Evolutionary conservation across 2,888 invertebrate genomes (phyloP), one percentile per base, ranked within the genome.

Genomic region (Rhagonycha lutea): DNA sequence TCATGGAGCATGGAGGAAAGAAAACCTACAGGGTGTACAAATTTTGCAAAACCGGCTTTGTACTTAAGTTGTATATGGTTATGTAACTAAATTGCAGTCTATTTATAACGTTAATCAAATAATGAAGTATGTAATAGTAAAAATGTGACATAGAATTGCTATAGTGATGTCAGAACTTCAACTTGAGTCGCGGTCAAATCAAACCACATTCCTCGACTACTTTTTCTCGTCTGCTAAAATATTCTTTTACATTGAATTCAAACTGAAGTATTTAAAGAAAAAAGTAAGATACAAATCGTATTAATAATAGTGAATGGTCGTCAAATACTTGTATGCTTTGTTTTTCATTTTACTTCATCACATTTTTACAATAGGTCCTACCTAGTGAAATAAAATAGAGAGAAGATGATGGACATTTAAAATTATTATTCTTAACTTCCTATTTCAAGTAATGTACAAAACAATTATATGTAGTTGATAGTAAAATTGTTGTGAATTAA

Each of bases 191-290:
- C 47, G 47, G 47, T 47, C 47, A 47, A 80, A 80, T 80, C 78
- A 78, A 79, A 80, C 80, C 79, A 73, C 80, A 80, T 80, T 80
- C 79, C 79, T 62, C 29, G 61, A 73, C 76, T 70, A 70, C 77
- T 77, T 76, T 76, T 75, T 76, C 70, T 73, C 61, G 76, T 73
- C 73, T 67, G 76, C 70, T 76, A 73, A 76, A 76, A 47, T 47
- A 47, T 47, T 47, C 47, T 47, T 47, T 47, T 47, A 47, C 47
- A 47, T 47, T 47, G 18, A 63, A 63, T 24, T 63, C 47, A n/a
- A 47, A 47, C 47, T 47, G n/a, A 47, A 47, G 47, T 47, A 47
- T 47, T 47, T 47, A 47, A n/a, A 47, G 47, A 47, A 47, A 47
- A 47, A 47, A 47, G 47, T 8, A 47, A 47, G 47, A 47, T 47